Conservation (phyloP, 2,888 invertebrate genomes). For the Drosophila imparisetae region DNA sequence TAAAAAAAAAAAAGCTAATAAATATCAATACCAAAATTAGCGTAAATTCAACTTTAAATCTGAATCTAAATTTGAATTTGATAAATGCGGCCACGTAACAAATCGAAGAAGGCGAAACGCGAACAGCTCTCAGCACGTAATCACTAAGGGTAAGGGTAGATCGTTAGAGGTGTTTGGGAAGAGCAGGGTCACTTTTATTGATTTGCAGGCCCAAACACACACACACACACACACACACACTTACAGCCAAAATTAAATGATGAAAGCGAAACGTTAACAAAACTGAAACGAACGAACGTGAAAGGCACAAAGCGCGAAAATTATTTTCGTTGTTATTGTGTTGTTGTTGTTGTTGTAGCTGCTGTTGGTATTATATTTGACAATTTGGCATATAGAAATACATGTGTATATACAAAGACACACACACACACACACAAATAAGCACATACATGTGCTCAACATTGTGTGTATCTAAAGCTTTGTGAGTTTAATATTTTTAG, state of each 20-base stretch:
- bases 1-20: conserved; percentile 37
- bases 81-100: conserved; percentile 55
- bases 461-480: conserved; percentile 59
- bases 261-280: conserved; percentile 57
- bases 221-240: conserved; percentile 11
- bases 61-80: conserved; percentile 50
- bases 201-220: conserved; percentile 37
- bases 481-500: conserved; percentile 78
- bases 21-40: conserved; percentile 64
- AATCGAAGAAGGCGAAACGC: conserved; percentile 32
- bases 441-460: conserved; percentile 14
- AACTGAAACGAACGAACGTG: conserved; percentile 45
- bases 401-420: conserved; percentile 10
- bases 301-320: conserved; percentile 62
- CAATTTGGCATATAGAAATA: conserved; percentile 53
- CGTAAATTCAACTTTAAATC: conserved; percentile 43
- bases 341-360: conserved; percentile 6
- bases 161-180: background rate
- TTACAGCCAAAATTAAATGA: conserved; percentile 69
- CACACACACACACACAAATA: conserved; percentile 14
- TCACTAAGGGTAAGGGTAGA: conserved; percentile 3
- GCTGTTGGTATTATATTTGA: conserved; percentile 58
- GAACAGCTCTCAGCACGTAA: conserved; percentile 34
- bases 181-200: conserved; percentile 54
- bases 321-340: conserved; percentile 66